A percentile compares a stretch with the other conserved stretches of the same genome.
These are phyloP conservation scores for Ochropleura plecta DNA, from an alignment of 2,888 invertebrate genomes.

Conservation along the genomic window DNA sequence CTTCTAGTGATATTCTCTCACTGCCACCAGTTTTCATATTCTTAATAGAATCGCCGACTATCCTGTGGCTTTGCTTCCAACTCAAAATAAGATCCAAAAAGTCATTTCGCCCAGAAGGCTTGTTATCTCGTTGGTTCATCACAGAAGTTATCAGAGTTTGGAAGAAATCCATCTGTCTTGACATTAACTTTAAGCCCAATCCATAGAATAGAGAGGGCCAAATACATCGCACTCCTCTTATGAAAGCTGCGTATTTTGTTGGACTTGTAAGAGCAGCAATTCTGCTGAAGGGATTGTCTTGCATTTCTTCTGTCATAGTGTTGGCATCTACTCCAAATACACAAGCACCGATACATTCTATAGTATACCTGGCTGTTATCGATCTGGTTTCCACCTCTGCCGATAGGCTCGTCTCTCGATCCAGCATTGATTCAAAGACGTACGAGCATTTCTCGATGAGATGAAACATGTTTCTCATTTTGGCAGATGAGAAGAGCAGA, in stretches of 20 bases:
- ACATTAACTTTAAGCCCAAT: slow-evolving; percentile 65
- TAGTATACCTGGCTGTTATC: slow-evolving; percentile 52
- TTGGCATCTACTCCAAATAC: slow-evolving; percentile 63
- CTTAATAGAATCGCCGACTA: slow-evolving; percentile 72
- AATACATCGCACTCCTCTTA: slow-evolving; percentile 58
- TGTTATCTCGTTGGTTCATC: slow-evolving; percentile 67
- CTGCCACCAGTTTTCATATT: slow-evolving; percentile 57
- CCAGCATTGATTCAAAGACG: slow-evolving; percentile 52
- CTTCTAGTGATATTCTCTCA: slow-evolving; percentile 40
- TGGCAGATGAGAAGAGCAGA: slow-evolving; percentile 62
- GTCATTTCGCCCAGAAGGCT: slow-evolving; percentile 70
- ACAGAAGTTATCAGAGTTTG: slow-evolving; percentile 67
- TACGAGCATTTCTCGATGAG: slow-evolving; percentile 58
- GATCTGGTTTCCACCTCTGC: slow-evolving; percentile 31
- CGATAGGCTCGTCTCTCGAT: slow-evolving; percentile 40
- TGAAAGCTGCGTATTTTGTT: slow-evolving; percentile 55
- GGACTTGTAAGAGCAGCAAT: slow-evolving; percentile 66
- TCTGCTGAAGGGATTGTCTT: slow-evolving; percentile 68
- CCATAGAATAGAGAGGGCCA: slow-evolving; percentile 74
- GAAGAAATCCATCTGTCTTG: slow-evolving; percentile 69
- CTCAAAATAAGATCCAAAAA: slow-evolving; percentile 75
- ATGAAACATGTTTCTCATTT: slow-evolving; percentile 67
- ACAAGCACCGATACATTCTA: slow-evolving; percentile 55
- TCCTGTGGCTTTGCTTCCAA: slow-evolving; percentile 68
- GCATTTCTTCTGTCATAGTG: slow-evolving; percentile 62